These are phyloP conservation scores for Oncorhynchus clarkii DNA, from an alignment of 2,113 vertebrate species.

Conservation along the genomic window DNA sequence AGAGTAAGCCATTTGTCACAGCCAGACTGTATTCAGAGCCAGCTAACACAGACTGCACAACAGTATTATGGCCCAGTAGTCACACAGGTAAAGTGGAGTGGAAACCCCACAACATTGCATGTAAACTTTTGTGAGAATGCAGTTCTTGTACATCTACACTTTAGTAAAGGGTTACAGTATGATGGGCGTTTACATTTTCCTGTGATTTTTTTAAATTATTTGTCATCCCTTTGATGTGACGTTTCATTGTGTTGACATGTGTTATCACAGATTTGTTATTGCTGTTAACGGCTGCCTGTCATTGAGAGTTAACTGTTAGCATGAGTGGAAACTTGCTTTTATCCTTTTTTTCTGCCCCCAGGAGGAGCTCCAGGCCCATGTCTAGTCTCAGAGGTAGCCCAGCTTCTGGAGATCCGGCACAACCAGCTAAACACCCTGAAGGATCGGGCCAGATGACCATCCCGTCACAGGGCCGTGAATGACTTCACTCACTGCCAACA, in stretches of 20 bases:
- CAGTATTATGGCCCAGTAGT: slow-evolving; percentile 80
- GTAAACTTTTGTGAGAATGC: not conserved
- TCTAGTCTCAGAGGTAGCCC: slow-evolving; percentile 67
- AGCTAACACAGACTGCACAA: slow-evolving; percentile 79
- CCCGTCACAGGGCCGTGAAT: slow-evolving; percentile 68
- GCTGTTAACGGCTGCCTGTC: not conserved
- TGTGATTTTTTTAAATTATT: too few species aligned
- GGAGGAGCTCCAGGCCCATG: slow-evolving; percentile 76
- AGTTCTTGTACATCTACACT: too few species aligned
- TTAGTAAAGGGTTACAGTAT: not conserved
- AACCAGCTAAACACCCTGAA: slow-evolving; percentile 70
- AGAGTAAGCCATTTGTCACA: slow-evolving; percentile 81
- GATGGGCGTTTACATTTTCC: not conserved
- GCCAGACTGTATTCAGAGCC: slow-evolving; percentile 84
- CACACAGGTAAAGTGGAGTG: slow-evolving; percentile 51
- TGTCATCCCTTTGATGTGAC: not conserved
- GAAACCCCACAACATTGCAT: too few species aligned
- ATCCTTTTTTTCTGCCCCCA: slow-evolving; percentile 7
- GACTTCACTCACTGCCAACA: slow-evolving; percentile 80
- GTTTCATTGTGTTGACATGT: not conserved
- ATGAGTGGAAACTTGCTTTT: not conserved
- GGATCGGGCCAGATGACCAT: slow-evolving; percentile 53
- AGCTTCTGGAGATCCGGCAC: slow-evolving; percentile 70
- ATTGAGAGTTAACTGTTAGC: not conserved
- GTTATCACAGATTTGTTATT: not conserved